phyloP scores from a whole-genome alignment of 2,113 vertebrate species.

The Motacilla alba region DNA sequence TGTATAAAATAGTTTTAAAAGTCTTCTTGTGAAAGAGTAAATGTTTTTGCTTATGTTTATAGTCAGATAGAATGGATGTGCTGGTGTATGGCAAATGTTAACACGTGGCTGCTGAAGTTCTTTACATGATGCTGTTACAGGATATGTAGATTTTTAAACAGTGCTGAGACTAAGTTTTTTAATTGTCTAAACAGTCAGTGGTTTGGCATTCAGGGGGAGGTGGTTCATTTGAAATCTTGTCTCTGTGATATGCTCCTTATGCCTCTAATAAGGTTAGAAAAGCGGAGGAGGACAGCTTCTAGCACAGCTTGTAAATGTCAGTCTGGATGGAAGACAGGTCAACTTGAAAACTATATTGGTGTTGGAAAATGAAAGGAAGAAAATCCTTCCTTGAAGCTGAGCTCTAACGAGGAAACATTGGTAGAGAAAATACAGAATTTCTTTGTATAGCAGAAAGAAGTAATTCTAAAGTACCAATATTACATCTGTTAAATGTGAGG shows the following conservation, averaged over 20 bases:
- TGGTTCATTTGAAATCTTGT: conserved; percentile 53
- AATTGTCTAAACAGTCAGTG: conserved; percentile 41
- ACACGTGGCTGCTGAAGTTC: not conserved
- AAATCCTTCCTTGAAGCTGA: not conserved
- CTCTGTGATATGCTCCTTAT: conserved; percentile 49
- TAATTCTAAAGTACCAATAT: not conserved
- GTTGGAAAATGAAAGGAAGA: conserved; percentile 46
- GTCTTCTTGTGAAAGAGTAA: not conserved
- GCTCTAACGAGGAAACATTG: not conserved
- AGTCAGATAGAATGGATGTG: not conserved
- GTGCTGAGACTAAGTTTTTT: not conserved
- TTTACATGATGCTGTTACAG: not conserved
- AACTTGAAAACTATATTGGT: not conserved
- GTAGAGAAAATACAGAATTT: not conserved
- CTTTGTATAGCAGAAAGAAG: not conserved
- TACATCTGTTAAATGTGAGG: not conserved
- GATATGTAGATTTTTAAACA: not conserved
- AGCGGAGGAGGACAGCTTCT: conserved; percentile 34
- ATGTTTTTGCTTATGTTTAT: not conserved
- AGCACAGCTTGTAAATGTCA: conserved; percentile 68
- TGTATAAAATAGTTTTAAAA: not conserved
- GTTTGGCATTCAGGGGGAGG: conserved; percentile 55
- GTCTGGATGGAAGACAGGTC: conserved; percentile 49
- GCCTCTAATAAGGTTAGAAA: conserved; percentile 56
- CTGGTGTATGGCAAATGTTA: not conserved